A percentile compares a stretch with the other conserved stretches of the same genome.
These are phyloP conservation scores for Tolypeutes matacus DNA, from an alignment of 2,797 vertebrate species.

Conservation along the genomic window DNA sequence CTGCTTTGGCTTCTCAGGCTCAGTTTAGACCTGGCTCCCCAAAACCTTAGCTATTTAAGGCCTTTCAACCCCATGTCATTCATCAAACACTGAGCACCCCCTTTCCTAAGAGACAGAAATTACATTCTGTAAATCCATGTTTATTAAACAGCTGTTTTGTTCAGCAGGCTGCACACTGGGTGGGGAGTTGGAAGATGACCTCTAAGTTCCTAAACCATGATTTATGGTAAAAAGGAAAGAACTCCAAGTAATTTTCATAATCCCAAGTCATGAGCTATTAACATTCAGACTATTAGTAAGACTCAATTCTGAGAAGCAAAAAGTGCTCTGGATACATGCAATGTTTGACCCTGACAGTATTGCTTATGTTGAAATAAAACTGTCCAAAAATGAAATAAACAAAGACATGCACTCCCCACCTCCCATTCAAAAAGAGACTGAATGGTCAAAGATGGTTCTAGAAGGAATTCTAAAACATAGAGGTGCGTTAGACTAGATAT, in stretches of 20 bases:
- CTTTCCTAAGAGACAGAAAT: slow-evolving; percentile 30
- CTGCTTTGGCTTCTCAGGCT: neutral
- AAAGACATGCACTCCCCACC: neutral
- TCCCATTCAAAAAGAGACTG: neutral
- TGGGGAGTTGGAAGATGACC: slow-evolving; percentile 4
- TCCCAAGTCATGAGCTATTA: slow-evolving; percentile 5
- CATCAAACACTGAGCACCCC: neutral
- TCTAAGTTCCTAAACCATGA: slow-evolving; percentile 3
- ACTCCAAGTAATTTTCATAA: slow-evolving; percentile 38
- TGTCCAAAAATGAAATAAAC: neutral
- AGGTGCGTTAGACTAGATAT: neutral
- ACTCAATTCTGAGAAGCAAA: slow-evolving; percentile 39
- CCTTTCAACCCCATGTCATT: neutral
- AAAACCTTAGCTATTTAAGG: neutral
- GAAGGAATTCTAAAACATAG: neutral
- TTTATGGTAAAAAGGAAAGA: neutral
- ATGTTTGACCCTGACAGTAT: neutral
- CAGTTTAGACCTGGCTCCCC: neutral
- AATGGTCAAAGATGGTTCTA: neutral
- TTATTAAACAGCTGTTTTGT: neutral
- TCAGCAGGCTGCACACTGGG: neutral
- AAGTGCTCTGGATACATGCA: neutral
- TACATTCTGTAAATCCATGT: neutral
- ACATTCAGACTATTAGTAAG: neutral
- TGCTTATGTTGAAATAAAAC: neutral